Base-by-base conservation (phyloP, 2,113 vertebrate genomes). In the Phaethornis superciliosus region DNA sequence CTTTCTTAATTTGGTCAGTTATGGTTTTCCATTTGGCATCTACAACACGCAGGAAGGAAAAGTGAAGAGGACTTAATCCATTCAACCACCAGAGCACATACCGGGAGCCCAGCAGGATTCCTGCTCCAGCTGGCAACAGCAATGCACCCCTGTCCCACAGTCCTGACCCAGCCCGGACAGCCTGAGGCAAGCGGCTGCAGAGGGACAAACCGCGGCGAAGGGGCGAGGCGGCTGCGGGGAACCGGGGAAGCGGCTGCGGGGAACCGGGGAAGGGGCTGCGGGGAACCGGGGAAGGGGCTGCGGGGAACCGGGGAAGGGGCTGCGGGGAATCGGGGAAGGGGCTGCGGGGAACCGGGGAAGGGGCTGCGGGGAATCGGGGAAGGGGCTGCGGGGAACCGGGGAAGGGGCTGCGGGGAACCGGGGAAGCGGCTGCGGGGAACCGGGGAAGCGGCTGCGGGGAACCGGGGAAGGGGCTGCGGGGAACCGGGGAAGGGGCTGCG, bases 21-120 rank as follows among this genome's bases (percentile, higher is more conserved):
- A 97, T 47, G 27, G 70, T 23, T 52, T 94, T 92, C 98, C 98
- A 98, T 26, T 94, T 95, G 84, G 91, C 80, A 95, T 95, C 98
- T 98, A 89, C 72, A 97, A 96, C 30, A 92, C 81, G 77, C 32
- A 37, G n/a, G 87, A 64, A 54, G 59, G 40, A 80, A 88, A 95
- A 84, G 14, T 42, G 42, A 13, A 13, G 10, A 12, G 49, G 12
- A 19, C 42, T n/a, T 10, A 19, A 49, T 7, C 37, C 54, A 4
- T 19, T 44, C 30, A 26, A 28, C 74, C 60, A 5, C 28, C 62
- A 21, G 7, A 27, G 27, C 2, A 20, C 35, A 35, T 15, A n/a
- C 19, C 19, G 5, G 27, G 44, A 44, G 33, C 24, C 15, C 15
- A 69, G 47, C 15, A 46, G 37, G 9, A 10, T 10, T 42, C 26